Percentiles rank a stretch among this genome's conserved stretches.
Conservation (phyloP, 35 echinoderm and acorn worm genomes). For the Ptychodera flava region DNA sequence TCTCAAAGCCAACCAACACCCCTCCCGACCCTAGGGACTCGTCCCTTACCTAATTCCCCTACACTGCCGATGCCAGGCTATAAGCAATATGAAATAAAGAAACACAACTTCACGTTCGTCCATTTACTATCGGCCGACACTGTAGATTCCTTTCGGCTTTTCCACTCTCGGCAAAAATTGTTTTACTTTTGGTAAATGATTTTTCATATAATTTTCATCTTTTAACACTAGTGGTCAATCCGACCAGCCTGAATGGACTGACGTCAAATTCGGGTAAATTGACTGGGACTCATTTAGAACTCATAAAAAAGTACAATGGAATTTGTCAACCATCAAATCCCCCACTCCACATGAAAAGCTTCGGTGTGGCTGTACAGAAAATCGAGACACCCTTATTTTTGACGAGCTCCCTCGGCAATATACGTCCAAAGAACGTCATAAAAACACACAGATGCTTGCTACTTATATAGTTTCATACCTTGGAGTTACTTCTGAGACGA, state of each 20-base stretch:
- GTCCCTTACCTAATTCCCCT: no score
- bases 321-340: not conserved
- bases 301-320: not conserved
- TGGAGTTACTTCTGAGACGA: not conserved
- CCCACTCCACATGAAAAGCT: not conserved
- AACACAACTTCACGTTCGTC: no score
- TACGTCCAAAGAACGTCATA: not conserved
- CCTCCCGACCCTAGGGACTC: no score
- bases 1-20: no score
- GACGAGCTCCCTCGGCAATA: not conserved
- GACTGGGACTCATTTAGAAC: not conserved
- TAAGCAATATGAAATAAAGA: no score
- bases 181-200: no score
- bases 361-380: not conserved
- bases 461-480: not conserved
- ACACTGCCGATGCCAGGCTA: no score
- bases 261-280: not conserved
- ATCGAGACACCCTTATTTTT: not conserved
- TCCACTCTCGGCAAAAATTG: no score
- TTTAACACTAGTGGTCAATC: no score
- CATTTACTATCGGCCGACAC: no score
- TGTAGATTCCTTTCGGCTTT: no score
- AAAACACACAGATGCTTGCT: not conserved
- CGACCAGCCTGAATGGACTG: not conserved
- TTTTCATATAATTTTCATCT: no score